Evolutionary conservation across 2,888 invertebrate species (phyloP), one percentile per base, ranked within the genome.

Genomic region (Agrochola macilenta): DNA sequence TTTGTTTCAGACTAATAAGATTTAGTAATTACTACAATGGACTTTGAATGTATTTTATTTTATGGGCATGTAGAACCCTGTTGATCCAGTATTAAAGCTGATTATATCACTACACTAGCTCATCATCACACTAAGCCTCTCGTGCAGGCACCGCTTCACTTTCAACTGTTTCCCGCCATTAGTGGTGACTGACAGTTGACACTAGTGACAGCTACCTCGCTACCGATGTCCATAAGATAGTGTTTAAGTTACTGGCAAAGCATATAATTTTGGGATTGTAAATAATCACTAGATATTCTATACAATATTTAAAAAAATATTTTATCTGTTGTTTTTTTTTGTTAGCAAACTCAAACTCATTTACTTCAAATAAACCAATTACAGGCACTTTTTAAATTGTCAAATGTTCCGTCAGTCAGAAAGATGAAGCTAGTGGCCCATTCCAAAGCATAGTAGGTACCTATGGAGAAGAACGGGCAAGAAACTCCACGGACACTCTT

Each of bases 1-100:
- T 52, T 75, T 66, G 26, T 71, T 63, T 69, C 9, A 49, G n/a
- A 17, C 20, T 60, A 68, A 58, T 57, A 60, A 35, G 8, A 60
- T 52, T 58, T n/a, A 46, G 23, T 23, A 14, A 43, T 65, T 76
- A 17, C 35, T 5, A 4, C 26, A 39, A 7, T 12, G 11, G 17
- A 57, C 43, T 46, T 46, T 46, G 23, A 11, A 2, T n/a, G 23
- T 30, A 2, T 7, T 46, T 26, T 14, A n/a, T 35, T 20, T 49
- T 11, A 1, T 74, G 1, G 20, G 26, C 7, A 35, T 35, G 12
- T 35, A 23, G 23, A 63, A 12, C 23, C 61, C 7, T 7, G 12
- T 35, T n/a, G 12, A n/a, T n/a, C n/a, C n/a, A 9, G 54, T 11
- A 54, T 54, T 54, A n/a, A 54, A 54, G 54, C 54, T 61, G 61